Percentiles rank a stretch among this genome's conserved stretches.
Conservation (phyloP, 1,140 invertebrate genomes). For the Scaptomyza montana region DNA sequence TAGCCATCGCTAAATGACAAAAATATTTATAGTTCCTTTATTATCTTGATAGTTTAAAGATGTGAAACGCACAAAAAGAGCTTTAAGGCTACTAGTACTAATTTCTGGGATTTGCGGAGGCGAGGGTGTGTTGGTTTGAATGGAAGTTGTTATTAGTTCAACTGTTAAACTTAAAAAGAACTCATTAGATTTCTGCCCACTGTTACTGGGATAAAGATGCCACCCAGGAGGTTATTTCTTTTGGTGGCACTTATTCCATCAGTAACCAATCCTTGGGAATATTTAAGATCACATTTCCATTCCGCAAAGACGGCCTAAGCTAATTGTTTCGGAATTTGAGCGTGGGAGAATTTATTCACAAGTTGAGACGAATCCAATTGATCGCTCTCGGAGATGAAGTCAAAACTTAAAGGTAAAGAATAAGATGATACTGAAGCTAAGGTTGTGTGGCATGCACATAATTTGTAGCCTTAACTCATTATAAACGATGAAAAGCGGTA, state of each 20-base stretch:
- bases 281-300: neutral
- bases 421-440: conserved; percentile 37
- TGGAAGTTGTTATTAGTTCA: neutral
- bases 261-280: conserved; percentile 10
- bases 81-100: too few species aligned
- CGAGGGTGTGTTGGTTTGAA: neutral
- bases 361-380: conserved; percentile 37
- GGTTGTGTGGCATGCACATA: conserved; percentile 64
- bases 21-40: too few species aligned
- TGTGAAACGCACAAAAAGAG: too few species aligned
- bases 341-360: conserved; percentile 40
- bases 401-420: neutral
- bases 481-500: conserved; percentile 16
- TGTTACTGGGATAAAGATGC: conserved; percentile 2
- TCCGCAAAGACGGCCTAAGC: conserved; percentile 17
- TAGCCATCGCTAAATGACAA: too few species aligned
- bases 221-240: conserved; percentile 12
- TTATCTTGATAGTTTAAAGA: too few species aligned
- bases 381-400: conserved; percentile 22
- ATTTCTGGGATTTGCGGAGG: conserved; percentile 12
- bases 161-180: conserved; percentile 12
- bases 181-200: conserved; percentile 30
- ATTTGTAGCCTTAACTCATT: conserved; percentile 55
- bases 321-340: conserved; percentile 20
- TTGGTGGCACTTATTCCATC: neutral